phyloP scores from a whole-genome alignment of 2,888 invertebrate species.

The Amphimallon solstitiale region DNA sequence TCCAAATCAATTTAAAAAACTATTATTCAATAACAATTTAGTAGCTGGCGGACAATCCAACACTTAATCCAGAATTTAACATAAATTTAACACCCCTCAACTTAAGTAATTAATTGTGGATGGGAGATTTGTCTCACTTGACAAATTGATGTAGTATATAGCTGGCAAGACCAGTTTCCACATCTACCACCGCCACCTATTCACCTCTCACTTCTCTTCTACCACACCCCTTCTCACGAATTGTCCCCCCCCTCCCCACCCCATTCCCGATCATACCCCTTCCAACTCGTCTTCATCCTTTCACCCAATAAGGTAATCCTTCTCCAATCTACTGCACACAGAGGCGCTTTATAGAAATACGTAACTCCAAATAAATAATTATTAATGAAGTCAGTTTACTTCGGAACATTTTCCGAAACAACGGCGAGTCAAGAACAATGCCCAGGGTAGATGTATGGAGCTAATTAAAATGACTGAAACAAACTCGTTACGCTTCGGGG shows the following conservation, averaged over 20 bases:
- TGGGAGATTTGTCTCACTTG: constrained; percentile 37
- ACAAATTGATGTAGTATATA: constrained; percentile 35
- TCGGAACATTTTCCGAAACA: not conserved
- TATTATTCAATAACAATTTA: too few relatives aligned
- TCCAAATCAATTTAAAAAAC: too few relatives aligned
- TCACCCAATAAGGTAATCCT: too few relatives aligned
- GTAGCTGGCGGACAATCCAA: too few relatives aligned
- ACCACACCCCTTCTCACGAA: not conserved
- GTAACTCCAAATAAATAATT: constrained; percentile 34
- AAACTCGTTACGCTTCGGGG: not conserved
- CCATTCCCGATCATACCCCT: not conserved
- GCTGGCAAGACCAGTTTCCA: not conserved
- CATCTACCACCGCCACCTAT: not conserved
- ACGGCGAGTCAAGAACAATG: not conserved
- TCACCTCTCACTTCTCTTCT: constrained; percentile 15
- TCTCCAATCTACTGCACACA: too few relatives aligned
- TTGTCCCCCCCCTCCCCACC: not conserved
- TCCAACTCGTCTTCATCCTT: not conserved
- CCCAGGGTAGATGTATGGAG: constrained; percentile 8
- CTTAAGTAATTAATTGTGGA: constrained; percentile 36
- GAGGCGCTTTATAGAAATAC: constrained; percentile 2
- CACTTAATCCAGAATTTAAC: not conserved
- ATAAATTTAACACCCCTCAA: constrained; percentile 23
- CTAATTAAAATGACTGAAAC: constrained; percentile 32
- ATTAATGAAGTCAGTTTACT: constrained; percentile 28